These are phyloP conservation scores for Chrysina gloriosa DNA, from an alignment of 2,888 invertebrate species.

Conservation along the genomic window DNA sequence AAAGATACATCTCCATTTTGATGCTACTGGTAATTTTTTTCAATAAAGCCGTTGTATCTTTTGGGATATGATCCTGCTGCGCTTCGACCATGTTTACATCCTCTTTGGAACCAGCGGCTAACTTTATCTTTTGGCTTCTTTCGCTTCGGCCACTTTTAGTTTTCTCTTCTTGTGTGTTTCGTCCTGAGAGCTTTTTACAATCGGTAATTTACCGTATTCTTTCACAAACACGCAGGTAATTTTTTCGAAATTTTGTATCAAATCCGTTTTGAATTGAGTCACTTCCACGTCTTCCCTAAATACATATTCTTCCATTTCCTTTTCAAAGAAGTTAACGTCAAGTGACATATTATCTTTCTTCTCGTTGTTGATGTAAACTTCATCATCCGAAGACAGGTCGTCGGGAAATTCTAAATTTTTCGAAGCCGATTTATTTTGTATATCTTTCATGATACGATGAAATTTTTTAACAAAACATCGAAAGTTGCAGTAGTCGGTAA, in stretches of 20 bases:
- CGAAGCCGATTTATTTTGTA: neutral
- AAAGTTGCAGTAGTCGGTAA: neutral
- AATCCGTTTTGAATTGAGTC: constrained; percentile 35
- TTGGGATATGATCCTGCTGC: neutral
- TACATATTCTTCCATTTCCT: neutral
- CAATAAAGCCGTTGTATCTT: neutral
- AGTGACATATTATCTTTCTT: constrained; percentile 29
- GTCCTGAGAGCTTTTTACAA: neutral
- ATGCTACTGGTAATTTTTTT: constrained; percentile 18
- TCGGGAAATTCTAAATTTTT: constrained; percentile 4
- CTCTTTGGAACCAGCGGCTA: neutral
- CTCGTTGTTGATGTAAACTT: constrained; percentile 22
- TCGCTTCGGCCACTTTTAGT: neutral
- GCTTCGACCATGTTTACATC: neutral
- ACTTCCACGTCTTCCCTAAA: constrained; percentile 24
- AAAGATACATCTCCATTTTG: constrained; percentile 55
- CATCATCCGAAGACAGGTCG: constrained; percentile 38
- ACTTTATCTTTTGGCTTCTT: constrained; percentile 23
- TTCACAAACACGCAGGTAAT: neutral
- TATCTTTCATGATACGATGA: constrained; percentile 9
- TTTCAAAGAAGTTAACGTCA: constrained; percentile 30
- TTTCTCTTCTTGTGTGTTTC: neutral
- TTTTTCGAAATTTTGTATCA: constrained; percentile 42
- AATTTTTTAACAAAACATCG: constrained; percentile 14
- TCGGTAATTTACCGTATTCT: neutral